These are phyloP conservation scores for Parthenolecanium corni DNA, from an alignment of 2,888 invertebrate species.

Conservation along the genomic window DNA sequence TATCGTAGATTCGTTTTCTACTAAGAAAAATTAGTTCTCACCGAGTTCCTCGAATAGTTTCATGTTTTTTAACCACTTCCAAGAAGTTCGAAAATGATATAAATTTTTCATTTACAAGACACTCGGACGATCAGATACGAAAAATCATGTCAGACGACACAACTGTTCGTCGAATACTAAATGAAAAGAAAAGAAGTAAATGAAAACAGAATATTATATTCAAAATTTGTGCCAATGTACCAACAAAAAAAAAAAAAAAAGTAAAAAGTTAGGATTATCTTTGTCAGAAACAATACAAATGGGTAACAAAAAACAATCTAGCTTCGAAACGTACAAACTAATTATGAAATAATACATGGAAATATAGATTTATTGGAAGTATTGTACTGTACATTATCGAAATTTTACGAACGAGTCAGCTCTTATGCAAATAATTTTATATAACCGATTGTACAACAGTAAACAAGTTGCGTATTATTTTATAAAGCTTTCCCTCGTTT, in stretches of 20 bases:
- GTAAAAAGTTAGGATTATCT: not conserved
- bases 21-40: too few relatives aligned
- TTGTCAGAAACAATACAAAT: not conserved
- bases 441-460: not conserved
- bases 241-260: not conserved
- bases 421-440: too few relatives aligned
- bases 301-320: not conserved
- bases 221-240: not conserved
- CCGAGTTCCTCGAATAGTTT: too few relatives aligned
- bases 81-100: too few relatives aligned
- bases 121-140: not conserved
- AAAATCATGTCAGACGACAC: not conserved
- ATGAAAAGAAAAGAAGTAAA: too few relatives aligned
- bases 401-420: too few relatives aligned
- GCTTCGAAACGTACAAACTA: too few relatives aligned
- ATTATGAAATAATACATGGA: not conserved
- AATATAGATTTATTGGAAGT: not conserved
- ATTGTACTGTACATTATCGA: too few relatives aligned
- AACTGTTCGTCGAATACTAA: too few relatives aligned
- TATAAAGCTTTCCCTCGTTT: not conserved
- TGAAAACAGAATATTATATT: not conserved
- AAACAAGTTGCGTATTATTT: constrained; percentile 14
- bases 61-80: too few relatives aligned
- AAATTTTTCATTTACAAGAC: too few relatives aligned
- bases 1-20: too few relatives aligned